Conservation (phyloP, 1,140 invertebrate species). For the Drosophila tani region DNA sequence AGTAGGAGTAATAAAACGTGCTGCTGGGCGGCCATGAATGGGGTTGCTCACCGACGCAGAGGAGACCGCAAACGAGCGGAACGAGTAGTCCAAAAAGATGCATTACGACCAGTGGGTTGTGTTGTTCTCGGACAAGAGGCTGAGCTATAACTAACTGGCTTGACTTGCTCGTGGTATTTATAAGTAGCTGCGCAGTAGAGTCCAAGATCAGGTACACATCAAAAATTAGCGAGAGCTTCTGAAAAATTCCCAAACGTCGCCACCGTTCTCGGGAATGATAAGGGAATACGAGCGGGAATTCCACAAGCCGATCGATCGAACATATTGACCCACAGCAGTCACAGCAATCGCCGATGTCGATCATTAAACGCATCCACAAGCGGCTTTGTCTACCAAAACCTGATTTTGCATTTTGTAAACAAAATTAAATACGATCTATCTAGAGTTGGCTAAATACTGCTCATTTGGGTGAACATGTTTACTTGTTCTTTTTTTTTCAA, state of each 20-base stretch:
- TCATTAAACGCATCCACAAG: constrained; percentile 51
- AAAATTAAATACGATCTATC: not conserved
- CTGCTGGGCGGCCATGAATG: not conserved
- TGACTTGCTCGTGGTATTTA: constrained; percentile 40
- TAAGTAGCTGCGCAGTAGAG: constrained; percentile 39
- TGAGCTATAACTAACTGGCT: constrained; percentile 40
- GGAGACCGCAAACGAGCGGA: constrained; percentile 21
- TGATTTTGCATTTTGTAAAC: constrained; percentile 60
- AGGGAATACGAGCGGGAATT: constrained; percentile 36
- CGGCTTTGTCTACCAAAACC: constrained; percentile 68
- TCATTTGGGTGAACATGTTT: too few species aligned
- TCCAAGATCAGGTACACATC: constrained; percentile 26
- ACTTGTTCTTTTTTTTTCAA: too few species aligned
- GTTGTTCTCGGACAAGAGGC: constrained; percentile 1
- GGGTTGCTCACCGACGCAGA: constrained; percentile 30
- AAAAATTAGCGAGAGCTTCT: constrained; percentile 21
- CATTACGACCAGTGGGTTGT: constrained; percentile 7
- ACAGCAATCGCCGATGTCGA: not conserved
- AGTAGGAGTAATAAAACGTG: too few species aligned
- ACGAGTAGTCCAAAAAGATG: constrained; percentile 32
- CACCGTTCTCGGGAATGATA: constrained; percentile 1
- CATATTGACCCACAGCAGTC: constrained; percentile 19
- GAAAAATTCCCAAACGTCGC: constrained; percentile 31
- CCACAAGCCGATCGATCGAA: constrained; percentile 13
- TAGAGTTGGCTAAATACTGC: too few species aligned